A percentile compares a stretch with the other conserved stretches of the same genome.
Conservation (phyloP, 2,797 vertebrate genomes). For the Gobio occitaniae region DNA sequence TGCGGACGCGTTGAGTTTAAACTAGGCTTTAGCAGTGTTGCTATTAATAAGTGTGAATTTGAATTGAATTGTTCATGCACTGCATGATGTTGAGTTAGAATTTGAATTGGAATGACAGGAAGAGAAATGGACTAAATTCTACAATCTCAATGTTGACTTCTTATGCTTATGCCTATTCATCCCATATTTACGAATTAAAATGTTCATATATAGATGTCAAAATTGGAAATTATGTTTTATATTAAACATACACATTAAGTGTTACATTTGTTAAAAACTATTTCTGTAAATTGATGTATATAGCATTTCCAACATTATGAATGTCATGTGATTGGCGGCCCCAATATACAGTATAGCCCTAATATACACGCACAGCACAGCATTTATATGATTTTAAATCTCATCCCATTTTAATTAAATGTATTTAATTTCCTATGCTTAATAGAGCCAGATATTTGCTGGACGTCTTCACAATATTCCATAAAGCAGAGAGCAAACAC, state of each 20-base stretch:
- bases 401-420: background rate
- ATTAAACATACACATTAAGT: no score
- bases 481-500: constrained; percentile 30
- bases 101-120: background rate
- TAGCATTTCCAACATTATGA: no score
- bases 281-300: no score
- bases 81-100: background rate
- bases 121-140: background rate
- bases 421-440: background rate
- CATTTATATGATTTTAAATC: background rate
- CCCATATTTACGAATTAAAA: no score
- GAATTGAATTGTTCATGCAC: background rate
- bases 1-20: no score
- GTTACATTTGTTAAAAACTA: no score
- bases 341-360: background rate
- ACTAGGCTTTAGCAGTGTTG: background rate
- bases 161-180: no score
- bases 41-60: background rate
- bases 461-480: background rate
- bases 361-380: background rate
- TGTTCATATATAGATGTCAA: no score
- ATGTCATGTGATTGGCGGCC: background rate
- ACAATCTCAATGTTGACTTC: no score
- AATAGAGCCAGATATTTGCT: background rate
- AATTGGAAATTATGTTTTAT: no score